Percentiles rank a stretch among this genome's conserved stretches.
Evolutionary conservation across 2,797 vertebrate species (phyloP).

Genomic region (Lepus oiostolus): DNA sequence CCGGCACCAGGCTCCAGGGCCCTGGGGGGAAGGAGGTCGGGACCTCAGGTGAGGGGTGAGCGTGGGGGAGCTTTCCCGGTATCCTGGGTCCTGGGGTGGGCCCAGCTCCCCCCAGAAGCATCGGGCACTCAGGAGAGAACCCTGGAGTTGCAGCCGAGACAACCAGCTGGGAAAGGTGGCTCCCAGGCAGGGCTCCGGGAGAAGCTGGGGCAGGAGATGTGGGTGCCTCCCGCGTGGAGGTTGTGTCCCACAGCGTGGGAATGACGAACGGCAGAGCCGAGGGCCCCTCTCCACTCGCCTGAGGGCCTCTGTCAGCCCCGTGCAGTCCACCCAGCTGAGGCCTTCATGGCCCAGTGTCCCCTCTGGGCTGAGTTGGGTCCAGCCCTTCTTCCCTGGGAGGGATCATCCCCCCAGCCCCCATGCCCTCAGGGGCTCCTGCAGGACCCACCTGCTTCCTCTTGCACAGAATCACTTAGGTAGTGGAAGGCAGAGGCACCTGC

Average conservation of each 20-base stretch:
- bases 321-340: rapidly evolving
- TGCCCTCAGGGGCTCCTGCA: not conserved
- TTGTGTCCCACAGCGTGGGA: not conserved
- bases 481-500: not conserved
- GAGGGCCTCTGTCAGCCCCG: not conserved
- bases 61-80: rapidly evolving
- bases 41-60: rapidly evolving
- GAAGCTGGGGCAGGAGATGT: rapidly evolving
- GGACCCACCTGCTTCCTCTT: not conserved
- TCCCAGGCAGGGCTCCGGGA: not conserved
- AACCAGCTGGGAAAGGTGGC: not conserved
- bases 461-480: too few species aligned
- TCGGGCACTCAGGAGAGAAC: not conserved
- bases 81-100: not conserved
- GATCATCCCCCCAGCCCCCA: rapidly evolving
- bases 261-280: not conserved
- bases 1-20: not conserved
- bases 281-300: not conserved
- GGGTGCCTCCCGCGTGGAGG: rapidly evolving
- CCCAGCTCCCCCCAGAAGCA: not conserved
- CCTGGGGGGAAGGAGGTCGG: rapidly evolving
- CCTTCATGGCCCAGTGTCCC: not conserved
- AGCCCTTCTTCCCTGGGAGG: not conserved
- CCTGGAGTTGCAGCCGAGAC: not conserved
- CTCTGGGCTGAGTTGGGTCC: not conserved